Conservation (phyloP, 37 sponge, comb jelly and placozoan species). For the Dysidea cf. avara region DNA sequence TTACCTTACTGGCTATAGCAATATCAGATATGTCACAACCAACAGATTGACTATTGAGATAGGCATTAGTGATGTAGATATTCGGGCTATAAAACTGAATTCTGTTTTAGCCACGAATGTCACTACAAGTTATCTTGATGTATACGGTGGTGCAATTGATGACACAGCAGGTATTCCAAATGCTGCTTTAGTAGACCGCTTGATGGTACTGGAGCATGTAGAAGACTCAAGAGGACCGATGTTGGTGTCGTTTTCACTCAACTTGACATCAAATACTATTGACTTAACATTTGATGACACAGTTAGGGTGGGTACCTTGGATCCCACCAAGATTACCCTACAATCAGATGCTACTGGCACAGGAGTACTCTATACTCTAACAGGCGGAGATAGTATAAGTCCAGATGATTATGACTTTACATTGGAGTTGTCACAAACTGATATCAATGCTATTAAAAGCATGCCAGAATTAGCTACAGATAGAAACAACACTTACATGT, state of each 20-base stretch:
- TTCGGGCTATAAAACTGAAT: conserved; percentile 43
- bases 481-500: conserved; percentile 64
- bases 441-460: conserved; percentile 71
- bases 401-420: conserved; percentile 38
- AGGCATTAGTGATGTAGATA: conserved; percentile 42
- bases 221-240: conserved; percentile 49
- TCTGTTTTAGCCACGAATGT: conserved; percentile 16
- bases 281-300: conserved; percentile 65
- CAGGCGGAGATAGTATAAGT: conserved; percentile 26
- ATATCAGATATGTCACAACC: conserved; percentile 25
- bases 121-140: conserved; percentile 43
- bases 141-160: conserved; percentile 34
- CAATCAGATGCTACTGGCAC: conserved; percentile 30
- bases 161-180: conserved; percentile 45
- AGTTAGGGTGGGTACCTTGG: conserved; percentile 42
- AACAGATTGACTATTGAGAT: conserved; percentile 36
- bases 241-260: conserved; percentile 49
- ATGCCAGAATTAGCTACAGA: conserved; percentile 64
- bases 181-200: not conserved
- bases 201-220: conserved; percentile 8
- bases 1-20: conserved; percentile 30
- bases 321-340: conserved; percentile 40
- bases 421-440: conserved; percentile 31
- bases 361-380: conserved; percentile 40
- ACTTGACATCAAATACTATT: conserved; percentile 64